These are phyloP conservation scores for Drosophila sulfurigaster DNA, from an alignment of 1,140 invertebrate species.

Conservation along the genomic window DNA sequence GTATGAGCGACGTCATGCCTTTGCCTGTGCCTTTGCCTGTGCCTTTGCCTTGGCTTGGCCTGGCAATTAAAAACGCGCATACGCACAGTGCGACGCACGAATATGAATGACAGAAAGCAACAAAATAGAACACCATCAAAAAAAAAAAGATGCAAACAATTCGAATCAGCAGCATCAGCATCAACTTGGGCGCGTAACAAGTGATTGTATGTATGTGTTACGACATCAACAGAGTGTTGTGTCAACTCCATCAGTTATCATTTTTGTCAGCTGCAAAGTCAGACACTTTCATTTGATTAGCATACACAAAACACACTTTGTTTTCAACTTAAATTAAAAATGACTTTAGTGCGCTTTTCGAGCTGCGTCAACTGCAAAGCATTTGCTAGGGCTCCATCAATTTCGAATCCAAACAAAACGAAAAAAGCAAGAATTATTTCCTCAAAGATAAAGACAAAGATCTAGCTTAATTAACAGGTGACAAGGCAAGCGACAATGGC, in stretches of 20 bases:
- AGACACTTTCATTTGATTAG: too few relatives aligned
- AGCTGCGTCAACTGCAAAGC: too few relatives aligned
- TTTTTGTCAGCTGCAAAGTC: too few relatives aligned
- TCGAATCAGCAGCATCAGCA: neutral
- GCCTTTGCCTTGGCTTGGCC: constrained; percentile 6
- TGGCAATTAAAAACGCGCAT: constrained; percentile 69
- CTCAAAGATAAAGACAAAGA: too few relatives aligned
- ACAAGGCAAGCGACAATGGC: too few relatives aligned
- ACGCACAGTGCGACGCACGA: constrained; percentile 45
- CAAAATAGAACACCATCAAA: neutral
- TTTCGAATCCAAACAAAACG: too few relatives aligned
- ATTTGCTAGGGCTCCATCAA: too few relatives aligned
- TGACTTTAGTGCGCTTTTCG: neutral
- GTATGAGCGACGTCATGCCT: constrained; percentile 60
- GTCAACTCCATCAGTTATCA: constrained; percentile 20
- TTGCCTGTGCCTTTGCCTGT: constrained; percentile 3
- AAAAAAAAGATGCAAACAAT: constrained; percentile 15
- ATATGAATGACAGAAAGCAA: constrained; percentile 2
- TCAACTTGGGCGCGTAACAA: constrained; percentile 43
- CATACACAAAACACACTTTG: too few relatives aligned
- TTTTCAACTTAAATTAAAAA: too few relatives aligned
- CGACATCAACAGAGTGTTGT: constrained; percentile 11
- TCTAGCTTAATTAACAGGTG: too few relatives aligned
- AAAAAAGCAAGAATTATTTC: too few relatives aligned
- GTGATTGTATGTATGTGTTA: constrained; percentile 48